Conservation (phyloP, 2,113 vertebrate species). For the Litocranius walleri region DNA sequence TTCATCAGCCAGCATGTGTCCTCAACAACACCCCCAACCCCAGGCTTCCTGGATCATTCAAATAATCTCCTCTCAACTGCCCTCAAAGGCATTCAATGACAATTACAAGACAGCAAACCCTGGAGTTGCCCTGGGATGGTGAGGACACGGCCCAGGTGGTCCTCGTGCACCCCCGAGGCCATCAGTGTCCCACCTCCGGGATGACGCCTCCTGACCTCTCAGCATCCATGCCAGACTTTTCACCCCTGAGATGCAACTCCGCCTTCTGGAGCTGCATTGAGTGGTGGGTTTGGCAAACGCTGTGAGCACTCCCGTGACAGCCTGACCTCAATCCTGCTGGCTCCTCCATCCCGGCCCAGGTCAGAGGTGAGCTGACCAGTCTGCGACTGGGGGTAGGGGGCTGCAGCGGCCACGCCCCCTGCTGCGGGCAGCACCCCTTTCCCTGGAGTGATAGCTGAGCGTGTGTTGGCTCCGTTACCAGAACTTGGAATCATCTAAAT, state of each 20-base stretch:
- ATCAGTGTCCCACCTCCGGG: accelerated
- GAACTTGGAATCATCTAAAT: background rate
- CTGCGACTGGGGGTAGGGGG: background rate
- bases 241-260: accelerated
- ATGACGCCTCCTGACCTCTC: background rate
- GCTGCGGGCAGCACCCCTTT: accelerated
- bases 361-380: background rate
- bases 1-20: accelerated
- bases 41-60: accelerated
- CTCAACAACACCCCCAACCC: background rate
- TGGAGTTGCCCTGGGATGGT: background rate
- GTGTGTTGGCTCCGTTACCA: accelerated
- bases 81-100: background rate
- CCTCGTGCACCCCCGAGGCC: accelerated
- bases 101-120: too few relatives aligned
- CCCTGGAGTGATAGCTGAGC: accelerated
- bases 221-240: accelerated
- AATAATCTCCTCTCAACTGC: background rate
- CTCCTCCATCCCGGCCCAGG: background rate
- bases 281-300: accelerated
- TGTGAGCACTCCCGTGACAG: accelerated
- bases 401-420: accelerated
- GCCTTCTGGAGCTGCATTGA: accelerated
- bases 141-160: accelerated
- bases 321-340: background rate